Percentiles rank a stretch among this genome's conserved stretches.
phyloP scores from a whole-genome alignment of 2,797 vertebrate species.

The Sebastolobus altivelis region DNA sequence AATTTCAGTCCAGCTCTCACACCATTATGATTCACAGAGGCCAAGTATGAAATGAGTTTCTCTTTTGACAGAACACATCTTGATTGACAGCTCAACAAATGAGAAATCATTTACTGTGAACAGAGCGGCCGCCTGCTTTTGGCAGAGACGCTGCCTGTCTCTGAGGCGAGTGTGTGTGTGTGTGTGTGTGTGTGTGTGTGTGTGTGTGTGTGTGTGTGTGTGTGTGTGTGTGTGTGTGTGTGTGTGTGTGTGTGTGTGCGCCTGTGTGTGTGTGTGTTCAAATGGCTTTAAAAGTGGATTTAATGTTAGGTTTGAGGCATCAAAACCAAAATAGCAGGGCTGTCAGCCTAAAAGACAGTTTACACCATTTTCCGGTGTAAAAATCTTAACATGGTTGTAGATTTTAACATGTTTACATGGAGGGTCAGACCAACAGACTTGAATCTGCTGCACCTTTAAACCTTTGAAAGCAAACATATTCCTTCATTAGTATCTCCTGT shows the following conservation, averaged over 20 bases:
- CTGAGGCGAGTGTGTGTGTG: slow-evolving; percentile 31
- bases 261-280: slow-evolving; percentile 7
- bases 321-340: slow-evolving; percentile 32
- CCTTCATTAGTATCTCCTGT: neutral
- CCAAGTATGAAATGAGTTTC: slow-evolving; percentile 72
- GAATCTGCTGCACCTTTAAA: slow-evolving; percentile 9
- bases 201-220: slow-evolving; percentile 30
- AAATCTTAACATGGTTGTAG: neutral
- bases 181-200: slow-evolving; percentile 10
- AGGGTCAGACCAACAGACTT: neutral
- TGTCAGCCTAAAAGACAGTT: slow-evolving; percentile 22
- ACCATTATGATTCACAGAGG: slow-evolving; percentile 72
- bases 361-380: slow-evolving; percentile 18
- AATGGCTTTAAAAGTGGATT: slow-evolving; percentile 34
- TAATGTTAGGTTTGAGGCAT: slow-evolving; percentile 50
- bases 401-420: neutral
- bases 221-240: slow-evolving; percentile 8
- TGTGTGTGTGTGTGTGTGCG: slow-evolving; percentile 26
- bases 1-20: slow-evolving; percentile 53
- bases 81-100: slow-evolving; percentile 83
- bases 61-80: slow-evolving; percentile 69
- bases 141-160: slow-evolving; percentile 61
- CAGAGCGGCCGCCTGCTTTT: slow-evolving; percentile 62
- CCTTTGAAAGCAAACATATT: slow-evolving; percentile 3
- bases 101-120: slow-evolving; percentile 83